These are phyloP conservation scores for Holacanthella duospinosa DNA, from an alignment of 2,888 invertebrate genomes.

Conservation along the genomic window DNA sequence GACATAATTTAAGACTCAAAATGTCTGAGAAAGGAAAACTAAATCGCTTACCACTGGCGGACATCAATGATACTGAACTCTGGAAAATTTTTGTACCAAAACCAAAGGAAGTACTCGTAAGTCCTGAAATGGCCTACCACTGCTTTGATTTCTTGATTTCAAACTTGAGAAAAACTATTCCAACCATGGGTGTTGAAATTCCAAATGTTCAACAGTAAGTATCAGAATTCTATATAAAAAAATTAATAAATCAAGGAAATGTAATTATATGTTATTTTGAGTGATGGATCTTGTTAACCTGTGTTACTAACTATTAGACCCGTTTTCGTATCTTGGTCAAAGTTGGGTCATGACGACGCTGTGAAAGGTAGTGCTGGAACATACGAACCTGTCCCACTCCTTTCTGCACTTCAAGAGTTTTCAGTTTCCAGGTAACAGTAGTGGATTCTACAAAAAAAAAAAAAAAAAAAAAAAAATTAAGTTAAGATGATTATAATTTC, in stretches of 20 bases:
- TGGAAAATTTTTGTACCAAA: background rate
- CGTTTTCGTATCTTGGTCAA: constrained; percentile 3
- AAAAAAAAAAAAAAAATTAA: background rate
- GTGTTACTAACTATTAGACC: too few relatives aligned
- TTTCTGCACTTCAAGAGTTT: background rate
- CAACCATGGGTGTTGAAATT: background rate
- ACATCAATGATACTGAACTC: background rate
- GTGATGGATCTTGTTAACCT: background rate
- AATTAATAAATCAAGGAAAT: background rate
- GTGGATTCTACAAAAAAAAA: background rate
- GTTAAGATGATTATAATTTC: background rate
- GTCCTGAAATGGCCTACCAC: constrained; percentile 3
- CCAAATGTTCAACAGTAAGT: background rate
- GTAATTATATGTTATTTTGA: background rate
- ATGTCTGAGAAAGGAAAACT: too few relatives aligned
- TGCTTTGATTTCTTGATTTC: constrained; percentile 5
- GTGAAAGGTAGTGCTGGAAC: background rate
- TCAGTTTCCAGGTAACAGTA: background rate
- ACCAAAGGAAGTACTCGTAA: background rate
- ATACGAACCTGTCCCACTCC: background rate
- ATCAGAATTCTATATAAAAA: background rate
- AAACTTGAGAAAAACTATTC: background rate
- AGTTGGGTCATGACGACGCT: background rate
- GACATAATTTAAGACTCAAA: too few relatives aligned
- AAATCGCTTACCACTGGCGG: too few relatives aligned